Evolutionary conservation across 2,888 invertebrate genomes (phyloP).

Genomic region (Chirona hameri): DNA sequence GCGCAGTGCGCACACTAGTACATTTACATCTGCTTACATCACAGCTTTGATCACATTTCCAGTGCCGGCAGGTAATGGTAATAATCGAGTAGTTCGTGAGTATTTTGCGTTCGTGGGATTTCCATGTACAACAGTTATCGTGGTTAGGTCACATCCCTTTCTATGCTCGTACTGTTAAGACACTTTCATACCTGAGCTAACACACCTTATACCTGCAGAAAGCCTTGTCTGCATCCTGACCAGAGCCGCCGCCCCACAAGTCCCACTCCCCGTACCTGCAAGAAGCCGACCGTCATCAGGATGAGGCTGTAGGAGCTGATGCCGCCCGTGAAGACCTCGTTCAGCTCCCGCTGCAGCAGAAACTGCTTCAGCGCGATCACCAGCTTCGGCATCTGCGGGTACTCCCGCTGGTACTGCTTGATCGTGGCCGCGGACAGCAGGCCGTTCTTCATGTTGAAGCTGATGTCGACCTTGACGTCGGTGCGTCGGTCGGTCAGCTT

Average conservation of each 20-base stretch:
- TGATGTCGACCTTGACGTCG: conserved; percentile 95
- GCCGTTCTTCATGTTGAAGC: conserved; percentile 98
- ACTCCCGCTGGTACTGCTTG: conserved; percentile 80
- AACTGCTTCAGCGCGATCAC: conserved; percentile 98
- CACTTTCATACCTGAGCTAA: too few species aligned
- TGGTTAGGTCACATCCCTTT: too few species aligned
- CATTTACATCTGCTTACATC: too few species aligned
- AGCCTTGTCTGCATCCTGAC: too few species aligned
- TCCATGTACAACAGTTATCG: too few species aligned
- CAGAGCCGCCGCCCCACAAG: conserved; percentile 52
- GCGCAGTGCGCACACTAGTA: too few species aligned
- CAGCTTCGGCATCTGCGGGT: conserved; percentile 85
- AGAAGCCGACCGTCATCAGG: conserved; percentile 96
- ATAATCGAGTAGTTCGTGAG: too few species aligned
- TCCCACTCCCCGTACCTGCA: conserved; percentile 76
- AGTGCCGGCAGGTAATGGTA: too few species aligned
- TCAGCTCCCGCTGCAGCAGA: conserved; percentile 92
- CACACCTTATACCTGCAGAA: too few species aligned
- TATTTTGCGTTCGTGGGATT: too few species aligned
- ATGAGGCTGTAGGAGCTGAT: conserved; percentile 98
- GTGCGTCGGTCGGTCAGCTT: conserved; percentile 85
- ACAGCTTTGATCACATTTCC: too few species aligned
- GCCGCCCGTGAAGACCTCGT: conserved; percentile 99
- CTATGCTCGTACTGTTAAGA: too few species aligned
- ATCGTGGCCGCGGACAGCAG: conserved; percentile 95